Evolutionary conservation across 2,797 vertebrate species (phyloP), one percentile per base, ranked within the genome.

Genomic region (Borostomias antarcticus): DNA sequence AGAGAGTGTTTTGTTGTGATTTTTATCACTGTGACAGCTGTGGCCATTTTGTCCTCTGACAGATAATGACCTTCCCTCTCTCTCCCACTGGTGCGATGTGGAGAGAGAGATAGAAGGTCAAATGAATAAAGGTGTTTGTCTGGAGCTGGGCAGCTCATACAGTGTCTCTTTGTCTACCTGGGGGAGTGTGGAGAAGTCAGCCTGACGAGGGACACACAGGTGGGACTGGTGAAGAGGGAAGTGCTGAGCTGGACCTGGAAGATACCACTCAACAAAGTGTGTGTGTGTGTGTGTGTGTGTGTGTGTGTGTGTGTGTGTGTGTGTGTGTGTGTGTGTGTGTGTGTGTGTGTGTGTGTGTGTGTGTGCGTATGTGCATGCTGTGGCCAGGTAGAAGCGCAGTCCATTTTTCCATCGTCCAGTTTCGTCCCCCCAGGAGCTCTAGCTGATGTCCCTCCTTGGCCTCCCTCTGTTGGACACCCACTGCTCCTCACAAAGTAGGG

Each of bases 121-220:
- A 66, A 80, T 86, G 81, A 92, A 91, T 82, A 61, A 74, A 71
- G 69, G 37, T 60, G 67, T 83, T 86, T 88, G 84, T 89, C 85
- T 68, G 21, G 65, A 66, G 67, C 23, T 57, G 65, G 61, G 53
- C 26, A 56, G 68, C 64, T 77, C 63, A 75, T 7, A 86, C 69
- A 87, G 70, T 33, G 47, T n/a, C 59, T 70, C 81, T 86, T 83
- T 89, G 83, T 82, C 52, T 45, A 58, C 51, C 59, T 48, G 45
- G 67, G 68, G 53, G 76, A 54, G 70, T 58, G 40, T 54, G 29
- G 37, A 48, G 63, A 71, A 79, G 82, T 80, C 80, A 69, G 53
- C 28, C 9, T 60, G 68, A 65, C 81, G 80, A 83, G 72, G 85
- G 80, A 84, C 74, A 68, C 72, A 71, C 83, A 89, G 87, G 86